phyloP scores from a whole-genome alignment of 2,888 invertebrate species.

The Dicyrtomina minuta region DNA sequence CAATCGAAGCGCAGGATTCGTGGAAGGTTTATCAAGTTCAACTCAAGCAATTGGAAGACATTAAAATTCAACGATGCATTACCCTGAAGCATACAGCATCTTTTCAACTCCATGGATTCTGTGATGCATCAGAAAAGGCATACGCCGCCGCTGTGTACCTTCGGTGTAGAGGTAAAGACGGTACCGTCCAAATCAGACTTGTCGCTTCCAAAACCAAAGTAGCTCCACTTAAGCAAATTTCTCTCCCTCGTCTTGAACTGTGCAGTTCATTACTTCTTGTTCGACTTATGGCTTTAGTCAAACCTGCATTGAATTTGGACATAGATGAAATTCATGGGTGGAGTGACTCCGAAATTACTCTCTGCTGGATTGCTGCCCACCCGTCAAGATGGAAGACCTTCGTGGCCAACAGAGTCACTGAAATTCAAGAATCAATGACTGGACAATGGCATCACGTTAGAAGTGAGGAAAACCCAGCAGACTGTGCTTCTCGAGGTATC shows the following conservation, averaged over 20 bases:
- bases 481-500: conserved; percentile 45
- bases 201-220: conserved; percentile 49
- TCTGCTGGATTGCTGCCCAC: conserved; percentile 50
- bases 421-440: conserved; percentile 42
- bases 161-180: conserved; percentile 9
- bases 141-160: conserved; percentile 29
- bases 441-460: conserved; percentile 51
- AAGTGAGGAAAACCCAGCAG: conserved; percentile 54
- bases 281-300: conserved; percentile 36
- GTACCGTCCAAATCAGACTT: conserved; percentile 18
- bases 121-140: conserved; percentile 23
- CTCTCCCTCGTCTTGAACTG: conserved; percentile 53
- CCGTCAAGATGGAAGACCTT: conserved; percentile 50
- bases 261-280: conserved; percentile 50
- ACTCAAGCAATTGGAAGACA: background rate
- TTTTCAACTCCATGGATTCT: conserved; percentile 28
- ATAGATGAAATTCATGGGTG: conserved; percentile 35
- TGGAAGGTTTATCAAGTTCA: background rate
- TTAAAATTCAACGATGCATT: conserved; percentile 11
- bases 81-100: too few species aligned
- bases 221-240: conserved; percentile 47
- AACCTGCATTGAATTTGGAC: conserved; percentile 7
- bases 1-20: background rate
- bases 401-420: conserved; percentile 50
- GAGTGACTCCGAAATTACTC: conserved; percentile 54